These are phyloP conservation scores for Squalus acanthias DNA, from an alignment of 2,797 vertebrate genomes.

Conservation along the genomic window DNA sequence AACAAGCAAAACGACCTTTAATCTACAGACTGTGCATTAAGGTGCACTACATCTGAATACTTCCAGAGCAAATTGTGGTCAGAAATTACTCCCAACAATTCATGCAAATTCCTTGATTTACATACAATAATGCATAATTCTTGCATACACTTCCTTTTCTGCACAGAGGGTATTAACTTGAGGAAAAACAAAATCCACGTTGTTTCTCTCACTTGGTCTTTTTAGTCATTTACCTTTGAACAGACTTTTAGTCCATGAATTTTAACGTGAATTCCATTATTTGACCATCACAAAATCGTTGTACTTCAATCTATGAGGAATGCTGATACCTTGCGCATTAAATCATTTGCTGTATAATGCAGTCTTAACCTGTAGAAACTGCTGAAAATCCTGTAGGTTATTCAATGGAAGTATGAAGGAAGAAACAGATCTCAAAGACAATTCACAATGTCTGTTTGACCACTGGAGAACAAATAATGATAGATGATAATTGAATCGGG, in stretches of 20 bases:
- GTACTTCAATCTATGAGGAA: not conserved
- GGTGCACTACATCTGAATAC: too few species aligned
- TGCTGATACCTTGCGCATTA: not conserved
- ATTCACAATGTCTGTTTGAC: not conserved
- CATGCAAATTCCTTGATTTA: not conserved
- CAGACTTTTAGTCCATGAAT: not conserved
- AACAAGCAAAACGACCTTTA: not conserved
- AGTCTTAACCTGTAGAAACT: not conserved
- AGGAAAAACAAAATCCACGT: not conserved
- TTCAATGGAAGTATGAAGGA: not conserved
- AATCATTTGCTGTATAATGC: not conserved
- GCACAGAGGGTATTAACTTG: not conserved
- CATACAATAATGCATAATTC: not conserved
- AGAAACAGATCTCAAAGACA: not conserved
- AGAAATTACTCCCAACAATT: not conserved
- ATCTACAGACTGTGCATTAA: not conserved
- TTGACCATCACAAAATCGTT: too few species aligned
- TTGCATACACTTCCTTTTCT: not conserved
- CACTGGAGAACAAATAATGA: slow-evolving; percentile 28
- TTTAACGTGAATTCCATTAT: slow-evolving; percentile 22
- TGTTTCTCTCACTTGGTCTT: not conserved
- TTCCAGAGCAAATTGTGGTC: not conserved
- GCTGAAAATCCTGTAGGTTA: not conserved
- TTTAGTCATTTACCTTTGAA: not conserved
- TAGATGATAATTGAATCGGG: slow-evolving; percentile 5